Evolutionary conservation across 2,797 vertebrate genomes (phyloP), one percentile per base, ranked within the genome.

Genomic region (Catharus ustulatus): DNA sequence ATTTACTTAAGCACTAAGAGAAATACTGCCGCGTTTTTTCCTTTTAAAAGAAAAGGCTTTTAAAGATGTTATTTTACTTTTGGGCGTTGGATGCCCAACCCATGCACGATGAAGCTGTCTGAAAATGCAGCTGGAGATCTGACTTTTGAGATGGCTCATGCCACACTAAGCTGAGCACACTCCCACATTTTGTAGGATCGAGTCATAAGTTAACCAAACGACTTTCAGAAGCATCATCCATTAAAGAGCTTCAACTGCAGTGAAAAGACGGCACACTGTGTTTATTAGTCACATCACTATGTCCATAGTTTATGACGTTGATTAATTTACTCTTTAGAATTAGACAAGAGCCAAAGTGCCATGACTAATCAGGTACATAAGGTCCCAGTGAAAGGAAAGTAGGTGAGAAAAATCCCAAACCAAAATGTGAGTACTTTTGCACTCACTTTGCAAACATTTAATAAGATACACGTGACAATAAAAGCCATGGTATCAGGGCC

Each of bases 81-180:
- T 6, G 43, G 51, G 29, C 49, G 32, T 27, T 15, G 19, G 19
- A 15, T 63, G 38, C 43, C 68, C 34, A 42, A 42, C 55, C 63
- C 38, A 4, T 8, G 52, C 32, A 38, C 9, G 10, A 73, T 11
- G 55, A 69, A 22, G 48, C 57, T 12, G 7, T 5, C 34, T 63
- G 54, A 22, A 36, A 68, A 48, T 0, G 16, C 36, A 38, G 21
- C 77, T 24, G 43, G 23, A 64, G 42, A 2, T 40, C 16, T 4
- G n/a, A 34, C 42, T 22, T 34, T 10, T 0, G 6, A 49, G 32
- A 27, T 4, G 0, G 45, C 42, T 11, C 36, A 6, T 7, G 19
- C 13, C 57, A 36, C 61, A 27, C 21, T 36, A 67, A 52, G 40
- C 26, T 10, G 9, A 62, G 16, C 5, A 2, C 22, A 9, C 27